Evolutionary conservation across 2,113 vertebrate species (phyloP), one percentile per base, ranked within the genome.

Genomic region (Rousettus leschenaultii): DNA sequence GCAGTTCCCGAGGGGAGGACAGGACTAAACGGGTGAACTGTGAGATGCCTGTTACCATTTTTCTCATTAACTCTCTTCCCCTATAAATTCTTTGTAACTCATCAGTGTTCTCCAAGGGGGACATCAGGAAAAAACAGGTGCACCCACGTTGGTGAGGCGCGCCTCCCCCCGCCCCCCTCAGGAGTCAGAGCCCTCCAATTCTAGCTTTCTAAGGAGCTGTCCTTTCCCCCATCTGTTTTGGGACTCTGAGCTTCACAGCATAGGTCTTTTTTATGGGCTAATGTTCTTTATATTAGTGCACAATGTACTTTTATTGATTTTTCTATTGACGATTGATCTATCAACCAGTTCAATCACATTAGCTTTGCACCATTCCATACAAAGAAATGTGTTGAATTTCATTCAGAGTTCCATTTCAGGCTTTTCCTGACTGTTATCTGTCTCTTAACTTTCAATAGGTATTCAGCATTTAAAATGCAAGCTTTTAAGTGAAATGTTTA

Each of bases 301-400:
- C 35, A 61, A 14, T 89, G 14, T 82, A 40, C 9, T 40, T 86
- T 21, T 65, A 43, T 53, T 86, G 73, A 70, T 91, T 93, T 95
- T 94, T 95, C 78, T 97, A 18, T 93, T 61, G 40, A 89, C 68
- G 40, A 1, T 48, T 86, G 40, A 40, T 89, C 21, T 80, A 45
- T 35, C 55, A 87, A 68, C 18, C 57, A 61, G 48, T 89, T 86
- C 88, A 94, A 71, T 88, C 71, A 33, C 21, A 5, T 55, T 78
- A 57, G 65, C 82, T 91, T 80, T 88, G 65, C 21, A 85, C 48
- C 53, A 74, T 68, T 96, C 68, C 77, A 28, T 35, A 71, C 35
- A 78, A 94, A 95, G 86, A 85, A 88, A 78, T 14, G 73, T 85
- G 82, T 40, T 78, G 74, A 91, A 73, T 96, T 96, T 94, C 57